Conservation (phyloP, 2,888 invertebrate species). For the Melipona beecheii region DNA sequence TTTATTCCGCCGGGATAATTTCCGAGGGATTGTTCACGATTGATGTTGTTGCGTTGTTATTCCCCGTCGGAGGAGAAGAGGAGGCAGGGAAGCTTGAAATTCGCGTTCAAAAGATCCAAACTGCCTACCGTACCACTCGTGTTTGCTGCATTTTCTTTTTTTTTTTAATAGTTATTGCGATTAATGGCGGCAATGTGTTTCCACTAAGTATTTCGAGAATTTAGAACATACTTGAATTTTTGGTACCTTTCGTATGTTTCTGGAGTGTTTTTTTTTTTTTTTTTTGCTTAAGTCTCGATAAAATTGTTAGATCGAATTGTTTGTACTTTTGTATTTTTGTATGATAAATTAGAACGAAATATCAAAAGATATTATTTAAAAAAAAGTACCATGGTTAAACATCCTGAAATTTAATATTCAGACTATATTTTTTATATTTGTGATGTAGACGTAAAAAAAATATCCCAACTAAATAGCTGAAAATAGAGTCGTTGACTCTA, state of each 20-base stretch:
- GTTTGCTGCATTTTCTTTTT: neutral
- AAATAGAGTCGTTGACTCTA: neutral
- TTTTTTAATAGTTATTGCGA: constrained; percentile 16
- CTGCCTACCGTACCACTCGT: neutral
- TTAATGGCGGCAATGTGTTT: neutral
- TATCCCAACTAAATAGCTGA: neutral
- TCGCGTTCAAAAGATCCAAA: neutral
- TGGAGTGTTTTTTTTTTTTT: too few relatives aligned
- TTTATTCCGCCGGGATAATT: constrained; percentile 41
- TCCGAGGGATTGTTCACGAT: constrained; percentile 17
- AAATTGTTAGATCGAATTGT: too few relatives aligned
- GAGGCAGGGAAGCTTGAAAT: neutral
- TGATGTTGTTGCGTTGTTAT: constrained; percentile 28
- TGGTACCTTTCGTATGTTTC: too few relatives aligned
- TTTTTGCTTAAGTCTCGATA: too few relatives aligned
- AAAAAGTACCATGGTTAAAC: too few relatives aligned
- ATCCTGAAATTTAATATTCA: too few relatives aligned
- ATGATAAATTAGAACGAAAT: too few relatives aligned
- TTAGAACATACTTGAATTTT: neutral
- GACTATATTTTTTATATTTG: too few relatives aligned
- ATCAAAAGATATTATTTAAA: too few relatives aligned
- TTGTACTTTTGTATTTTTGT: too few relatives aligned
- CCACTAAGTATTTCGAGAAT: neutral
- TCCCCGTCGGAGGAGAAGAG: neutral
- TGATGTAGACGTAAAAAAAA: too few relatives aligned